These are phyloP conservation scores for Elmis aenea DNA, from an alignment of 2,888 invertebrate species.

Conservation along the genomic window DNA sequence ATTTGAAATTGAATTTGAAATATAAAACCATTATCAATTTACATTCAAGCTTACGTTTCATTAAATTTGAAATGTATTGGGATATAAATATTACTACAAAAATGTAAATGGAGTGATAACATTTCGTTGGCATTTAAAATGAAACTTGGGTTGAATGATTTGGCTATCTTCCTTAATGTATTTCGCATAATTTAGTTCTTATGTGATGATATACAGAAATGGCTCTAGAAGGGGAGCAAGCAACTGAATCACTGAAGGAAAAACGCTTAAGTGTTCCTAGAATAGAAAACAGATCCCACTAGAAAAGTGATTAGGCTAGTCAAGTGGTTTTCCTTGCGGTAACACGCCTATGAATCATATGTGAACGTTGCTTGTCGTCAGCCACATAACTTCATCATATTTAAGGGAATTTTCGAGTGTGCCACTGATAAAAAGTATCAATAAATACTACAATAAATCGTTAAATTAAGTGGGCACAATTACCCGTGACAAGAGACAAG, in stretches of 20 bases:
- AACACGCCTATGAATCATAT: slow-evolving; percentile 8
- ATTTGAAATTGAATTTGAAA: no score
- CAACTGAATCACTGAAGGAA: slow-evolving; percentile 2
- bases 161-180: slow-evolving; percentile 4
- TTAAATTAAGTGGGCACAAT: slow-evolving; percentile 20
- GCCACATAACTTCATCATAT: no score
- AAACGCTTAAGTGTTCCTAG: slow-evolving; percentile 3
- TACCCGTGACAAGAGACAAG: slow-evolving; percentile 15
- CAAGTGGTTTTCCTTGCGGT: slow-evolving; percentile 7
- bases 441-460: slow-evolving; percentile 11
- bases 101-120: no score
- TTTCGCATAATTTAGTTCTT: slow-evolving; percentile 8
- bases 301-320: slow-evolving; percentile 7
- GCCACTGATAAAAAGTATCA: slow-evolving; percentile 1
- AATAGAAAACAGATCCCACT: slow-evolving; percentile 9
- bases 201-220: slow-evolving; percentile 7
- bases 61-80: no score
- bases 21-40: no score
- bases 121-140: no score
- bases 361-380: no score
- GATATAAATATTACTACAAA: no score
- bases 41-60: no score
- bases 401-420: no score
- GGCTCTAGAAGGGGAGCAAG: slow-evolving; percentile 4
- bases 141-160: no score